Evolutionary conservation across 92 coral and sea anemone species (phyloP).

Genomic region (Porites rus): DNA sequence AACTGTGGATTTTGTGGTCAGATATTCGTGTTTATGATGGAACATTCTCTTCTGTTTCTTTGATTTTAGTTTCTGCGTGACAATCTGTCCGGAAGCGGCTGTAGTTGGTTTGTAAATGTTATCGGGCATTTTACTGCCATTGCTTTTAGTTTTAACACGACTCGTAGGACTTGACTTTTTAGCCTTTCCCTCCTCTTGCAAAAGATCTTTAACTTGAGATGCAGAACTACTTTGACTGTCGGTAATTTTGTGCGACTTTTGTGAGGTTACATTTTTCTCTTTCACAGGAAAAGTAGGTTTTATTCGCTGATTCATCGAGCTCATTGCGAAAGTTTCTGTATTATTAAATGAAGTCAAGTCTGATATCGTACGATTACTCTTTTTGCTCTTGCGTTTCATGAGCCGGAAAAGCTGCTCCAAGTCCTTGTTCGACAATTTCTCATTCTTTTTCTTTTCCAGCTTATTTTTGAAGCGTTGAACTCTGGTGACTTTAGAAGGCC

Average conservation of each 20-base stretch:
- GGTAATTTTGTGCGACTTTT: background rate
- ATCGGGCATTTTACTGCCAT: background rate
- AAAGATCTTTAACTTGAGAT: background rate
- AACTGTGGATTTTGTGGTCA: slow-evolving; percentile 17
- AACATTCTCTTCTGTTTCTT: background rate
- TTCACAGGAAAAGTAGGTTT: background rate
- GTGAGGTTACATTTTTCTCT: too few relatives aligned
- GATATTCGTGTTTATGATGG: background rate
- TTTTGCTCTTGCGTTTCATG: slow-evolving; percentile 46
- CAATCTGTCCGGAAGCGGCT: background rate
- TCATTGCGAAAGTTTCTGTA: background rate
- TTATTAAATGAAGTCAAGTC: background rate
- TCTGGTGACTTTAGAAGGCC: background rate
- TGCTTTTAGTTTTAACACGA: background rate
- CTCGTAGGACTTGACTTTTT: background rate
- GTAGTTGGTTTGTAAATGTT: background rate
- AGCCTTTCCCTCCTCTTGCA: background rate
- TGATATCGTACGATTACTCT: background rate
- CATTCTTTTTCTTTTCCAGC: slow-evolving; percentile 18
- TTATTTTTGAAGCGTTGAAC: background rate
- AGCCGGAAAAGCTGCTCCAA: slow-evolving; percentile 54
- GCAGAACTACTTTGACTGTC: background rate
- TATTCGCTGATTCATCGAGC: background rate
- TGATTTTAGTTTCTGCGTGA: background rate
- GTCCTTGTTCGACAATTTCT: slow-evolving; percentile 40